These are phyloP conservation scores for Echinarachnius parma DNA, from an alignment of 53 echinoderm and acorn worm genomes.

Conservation along the genomic window DNA sequence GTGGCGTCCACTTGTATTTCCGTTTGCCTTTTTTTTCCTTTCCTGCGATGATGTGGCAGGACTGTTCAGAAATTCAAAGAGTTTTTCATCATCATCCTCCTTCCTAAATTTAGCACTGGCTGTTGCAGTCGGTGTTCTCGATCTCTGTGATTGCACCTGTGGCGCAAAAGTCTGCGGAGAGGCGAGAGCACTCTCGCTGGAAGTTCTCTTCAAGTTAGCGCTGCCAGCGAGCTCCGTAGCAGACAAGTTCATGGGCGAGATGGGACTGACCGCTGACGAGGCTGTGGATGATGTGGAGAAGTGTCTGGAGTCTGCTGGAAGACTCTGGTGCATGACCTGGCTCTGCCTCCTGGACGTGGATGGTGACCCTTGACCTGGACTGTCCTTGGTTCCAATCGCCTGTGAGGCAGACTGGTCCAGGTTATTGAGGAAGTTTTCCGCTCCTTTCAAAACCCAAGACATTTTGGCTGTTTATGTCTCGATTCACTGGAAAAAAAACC, in stretches of 20 bases:
- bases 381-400: slow-evolving; percentile 51
- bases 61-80: slow-evolving; percentile 94
- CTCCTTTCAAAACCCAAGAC: slow-evolving; percentile 91
- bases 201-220: slow-evolving; percentile 83
- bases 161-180: slow-evolving; percentile 12
- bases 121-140: slow-evolving; percentile 47
- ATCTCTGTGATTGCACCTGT: slow-evolving; percentile 41
- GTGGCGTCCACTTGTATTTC: slow-evolving; percentile 67
- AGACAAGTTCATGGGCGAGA: slow-evolving; percentile 59
- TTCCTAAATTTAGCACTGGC: slow-evolving; percentile 47
- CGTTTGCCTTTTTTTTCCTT: slow-evolving; percentile 48
- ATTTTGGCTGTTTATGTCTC: no score
- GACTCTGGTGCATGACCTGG: slow-evolving; percentile 23
- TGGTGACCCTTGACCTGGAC: not conserved
- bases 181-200: slow-evolving; percentile 70
- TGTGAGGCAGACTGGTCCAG: slow-evolving; percentile 83
- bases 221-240: slow-evolving; percentile 92
- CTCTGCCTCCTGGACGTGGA: slow-evolving; percentile 8
- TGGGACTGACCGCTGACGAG: slow-evolving; percentile 1
- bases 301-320: slow-evolving; percentile 42
- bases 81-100: slow-evolving; percentile 91
- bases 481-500: no score
- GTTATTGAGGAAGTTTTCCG: slow-evolving; percentile 83
- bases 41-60: slow-evolving; percentile 55
- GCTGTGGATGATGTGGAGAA: not conserved